Percentiles rank a stretch among this genome's conserved stretches.
phyloP scores from a whole-genome alignment of 2,113 vertebrate species.

The Hippocampus guttulatus region DNA sequence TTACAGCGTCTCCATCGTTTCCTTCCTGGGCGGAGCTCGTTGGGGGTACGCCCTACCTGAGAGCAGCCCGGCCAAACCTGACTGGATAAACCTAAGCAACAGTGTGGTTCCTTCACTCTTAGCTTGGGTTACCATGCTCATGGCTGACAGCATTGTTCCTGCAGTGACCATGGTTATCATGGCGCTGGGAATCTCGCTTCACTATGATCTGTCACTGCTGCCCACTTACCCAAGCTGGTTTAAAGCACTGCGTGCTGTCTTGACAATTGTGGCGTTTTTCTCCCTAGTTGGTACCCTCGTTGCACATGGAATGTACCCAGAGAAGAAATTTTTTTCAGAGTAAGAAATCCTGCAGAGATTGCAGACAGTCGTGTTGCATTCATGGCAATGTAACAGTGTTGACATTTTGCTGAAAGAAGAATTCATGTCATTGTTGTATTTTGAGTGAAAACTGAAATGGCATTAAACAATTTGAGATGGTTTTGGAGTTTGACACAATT shows the following conservation, averaged over 20 bases:
- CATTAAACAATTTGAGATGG: neutral
- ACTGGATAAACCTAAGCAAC: constrained; percentile 84
- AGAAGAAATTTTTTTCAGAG: constrained; percentile 57
- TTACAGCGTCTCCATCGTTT: constrained; percentile 77
- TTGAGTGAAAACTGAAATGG: neutral
- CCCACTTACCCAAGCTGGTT: constrained; percentile 89
- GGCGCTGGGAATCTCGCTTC: constrained; percentile 79
- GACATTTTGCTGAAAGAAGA: neutral
- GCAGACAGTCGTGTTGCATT: no score
- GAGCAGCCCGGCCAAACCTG: constrained; percentile 83
- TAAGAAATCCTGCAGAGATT: constrained; percentile 1
- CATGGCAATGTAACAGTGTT: no score
- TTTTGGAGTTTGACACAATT: neutral
- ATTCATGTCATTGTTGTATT: neutral
- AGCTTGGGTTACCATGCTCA: constrained; percentile 79
- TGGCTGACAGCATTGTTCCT: constrained; percentile 61
- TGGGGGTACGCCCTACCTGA: constrained; percentile 91
- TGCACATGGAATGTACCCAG: constrained; percentile 61
- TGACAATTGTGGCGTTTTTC: constrained; percentile 73
- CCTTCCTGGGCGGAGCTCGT: constrained; percentile 85
- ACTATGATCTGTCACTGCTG: constrained; percentile 82
- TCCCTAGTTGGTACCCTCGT: constrained; percentile 72
- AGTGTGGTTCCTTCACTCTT: constrained; percentile 74
- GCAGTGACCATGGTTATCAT: constrained; percentile 68
- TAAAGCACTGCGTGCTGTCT: constrained; percentile 74